Percentiles rank a stretch among this genome's conserved stretches.
phyloP scores from a whole-genome alignment of 2,888 invertebrate species.

The Hanleya hanleyi region DNA sequence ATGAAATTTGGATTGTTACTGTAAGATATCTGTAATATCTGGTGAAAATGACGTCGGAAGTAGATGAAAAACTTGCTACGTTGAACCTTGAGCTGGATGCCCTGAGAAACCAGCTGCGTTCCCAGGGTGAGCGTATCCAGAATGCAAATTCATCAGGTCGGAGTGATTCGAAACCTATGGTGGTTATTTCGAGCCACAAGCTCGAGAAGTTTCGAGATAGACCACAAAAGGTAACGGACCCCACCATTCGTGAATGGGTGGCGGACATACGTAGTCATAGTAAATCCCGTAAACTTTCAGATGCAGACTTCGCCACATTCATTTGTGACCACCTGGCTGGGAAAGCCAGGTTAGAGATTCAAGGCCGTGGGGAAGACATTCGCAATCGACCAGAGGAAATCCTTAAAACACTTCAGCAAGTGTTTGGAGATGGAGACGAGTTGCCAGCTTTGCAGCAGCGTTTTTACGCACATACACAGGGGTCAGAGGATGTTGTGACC shows the following conservation, averaged over 20 bases:
- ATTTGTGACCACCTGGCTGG: constrained; percentile 12
- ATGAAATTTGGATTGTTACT: too few species aligned
- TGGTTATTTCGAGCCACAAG: background rate
- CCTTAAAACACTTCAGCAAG: too few species aligned
- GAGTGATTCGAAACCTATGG: constrained; percentile 1
- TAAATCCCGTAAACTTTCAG: background rate
- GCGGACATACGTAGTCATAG: constrained; percentile 6
- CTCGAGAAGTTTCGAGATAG: constrained; percentile 15
- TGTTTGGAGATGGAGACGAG: constrained; percentile 20
- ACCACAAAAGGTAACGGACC: constrained; percentile 10
- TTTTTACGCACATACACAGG: constrained; percentile 10
- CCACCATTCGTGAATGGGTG: constrained; percentile 13
- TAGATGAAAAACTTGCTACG: too few species aligned
- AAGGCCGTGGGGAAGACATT: background rate
- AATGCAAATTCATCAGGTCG: too few species aligned
- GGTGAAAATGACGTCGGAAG: too few species aligned
- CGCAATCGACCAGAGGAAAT: too few species aligned
- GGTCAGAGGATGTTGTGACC: constrained; percentile 9
- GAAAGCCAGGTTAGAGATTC: background rate
- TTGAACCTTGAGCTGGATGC: too few species aligned
- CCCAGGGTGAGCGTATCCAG: too few species aligned
- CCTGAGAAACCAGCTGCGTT: too few species aligned
- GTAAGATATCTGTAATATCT: too few species aligned
- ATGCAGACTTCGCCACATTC: background rate
- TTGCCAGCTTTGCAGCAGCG: constrained; percentile 11